Base-by-base conservation (phyloP, 2,888 invertebrate species). In the Sesamia inferens region DNA sequence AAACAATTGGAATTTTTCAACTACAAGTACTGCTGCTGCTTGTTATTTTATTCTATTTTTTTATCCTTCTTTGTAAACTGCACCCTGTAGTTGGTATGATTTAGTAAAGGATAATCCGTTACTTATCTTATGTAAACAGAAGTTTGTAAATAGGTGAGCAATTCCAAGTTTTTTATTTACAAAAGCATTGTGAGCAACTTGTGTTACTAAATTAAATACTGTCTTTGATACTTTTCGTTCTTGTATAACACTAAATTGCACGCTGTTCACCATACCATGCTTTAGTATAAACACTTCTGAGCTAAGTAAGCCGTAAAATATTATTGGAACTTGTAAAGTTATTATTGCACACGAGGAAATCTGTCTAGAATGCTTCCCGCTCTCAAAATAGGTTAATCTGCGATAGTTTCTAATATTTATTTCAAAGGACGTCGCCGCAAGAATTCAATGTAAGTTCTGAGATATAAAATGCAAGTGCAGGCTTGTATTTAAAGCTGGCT, bases 401-500 rank as follows among this genome's bases (percentile, higher is more conserved):
- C 19, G 65, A 68, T 48, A 57, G 68, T 51, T 71, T 31, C 62
- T 44, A 71, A 80, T 79, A 63, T 76, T 76, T 77, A 74, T 72
- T 67, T 59, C 67, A 78, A 55, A 67, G 70, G 57, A 31, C 62
- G 59, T 22, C 22, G 55, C 54, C 48, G 14, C 44, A 72, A 72
- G 72, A 76, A 85, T 85, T 85, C 81, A 83, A 88, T 83, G 83
- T 74, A 83, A 86, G 85, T 84, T 86, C 10, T 81, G 68, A 76
- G 78, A 85, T 85, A 85, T 81, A 83, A 85, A 89, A 87, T 86
- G 83, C 86, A 82, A 86, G 79, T 85, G 79, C 76, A 78, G 68
- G 82, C 85, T 86, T 88, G 83, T 89, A 88, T 89, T 87, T 84
- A 83, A 85, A 85, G 79, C 74, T 58, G 76, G 73, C 67, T 62